Evolutionary conservation across 2,113 vertebrate genomes (phyloP).

Genomic region (Dissostichus mawsoni): DNA sequence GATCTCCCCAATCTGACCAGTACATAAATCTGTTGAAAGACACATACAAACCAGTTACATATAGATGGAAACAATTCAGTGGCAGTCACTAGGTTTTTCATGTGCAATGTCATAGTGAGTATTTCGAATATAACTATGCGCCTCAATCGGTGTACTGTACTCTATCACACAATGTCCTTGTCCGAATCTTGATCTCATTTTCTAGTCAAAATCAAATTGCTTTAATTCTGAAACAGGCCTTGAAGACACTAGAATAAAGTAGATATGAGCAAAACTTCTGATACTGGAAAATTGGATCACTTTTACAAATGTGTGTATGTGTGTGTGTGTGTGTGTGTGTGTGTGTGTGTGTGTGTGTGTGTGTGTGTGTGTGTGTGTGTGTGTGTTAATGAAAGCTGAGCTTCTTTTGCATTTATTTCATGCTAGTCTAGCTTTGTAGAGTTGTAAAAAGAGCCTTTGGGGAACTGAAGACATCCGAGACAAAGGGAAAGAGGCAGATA

Average conservation of each 20-base stretch:
- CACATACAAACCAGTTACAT: slow-evolving; percentile 13
- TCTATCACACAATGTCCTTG: not conserved
- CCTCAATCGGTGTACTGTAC: not conserved
- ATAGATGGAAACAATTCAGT: not conserved
- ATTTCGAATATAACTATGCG: not conserved
- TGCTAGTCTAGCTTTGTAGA: slow-evolving; percentile 53
- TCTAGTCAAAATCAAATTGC: slow-evolving; percentile 18
- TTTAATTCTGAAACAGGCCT: slow-evolving; percentile 18
- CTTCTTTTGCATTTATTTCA: slow-evolving; percentile 72
- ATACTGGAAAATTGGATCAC: slow-evolving; percentile 21
- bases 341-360: not conserved
- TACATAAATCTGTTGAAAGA: slow-evolving; percentile 92
- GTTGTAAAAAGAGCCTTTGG: slow-evolving; percentile 44
- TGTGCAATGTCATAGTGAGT: not conserved
- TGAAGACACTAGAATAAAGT: slow-evolving; percentile 8
- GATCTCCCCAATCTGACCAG: slow-evolving; percentile 98
- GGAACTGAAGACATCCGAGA: slow-evolving; percentile 44
- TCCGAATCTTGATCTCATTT: not conserved
- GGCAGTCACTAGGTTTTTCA: not conserved
- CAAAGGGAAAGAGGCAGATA: slow-evolving; percentile 14
- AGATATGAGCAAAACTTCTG: slow-evolving; percentile 16
- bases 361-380: not conserved
- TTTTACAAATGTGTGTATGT: not conserved
- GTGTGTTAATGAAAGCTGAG: not conserved
- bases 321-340: not conserved